Conservation (phyloP, 2,113 vertebrate species). For the Triplophysa rosa region DNA sequence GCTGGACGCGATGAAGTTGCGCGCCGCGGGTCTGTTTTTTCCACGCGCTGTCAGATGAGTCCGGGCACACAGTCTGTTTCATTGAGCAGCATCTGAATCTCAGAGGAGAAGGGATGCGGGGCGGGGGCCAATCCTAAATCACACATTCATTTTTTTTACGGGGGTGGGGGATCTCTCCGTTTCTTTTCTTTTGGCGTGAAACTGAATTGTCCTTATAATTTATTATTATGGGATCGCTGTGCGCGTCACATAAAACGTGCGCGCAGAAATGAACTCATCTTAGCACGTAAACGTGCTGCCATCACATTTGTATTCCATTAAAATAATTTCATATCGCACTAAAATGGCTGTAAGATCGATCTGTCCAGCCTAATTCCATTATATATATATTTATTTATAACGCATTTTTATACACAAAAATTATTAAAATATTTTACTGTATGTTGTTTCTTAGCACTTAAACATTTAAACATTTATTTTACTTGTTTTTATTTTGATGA, state of each 20-base stretch:
- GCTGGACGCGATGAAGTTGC: constrained; percentile 73
- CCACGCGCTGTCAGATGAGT: constrained; percentile 82
- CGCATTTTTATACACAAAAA: neutral
- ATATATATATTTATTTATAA: neutral
- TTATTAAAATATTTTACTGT: neutral
- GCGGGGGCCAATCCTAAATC: constrained; percentile 68
- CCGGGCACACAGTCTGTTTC: constrained; percentile 77
- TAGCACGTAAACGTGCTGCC: constrained; percentile 34
- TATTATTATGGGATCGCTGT: constrained; percentile 35
- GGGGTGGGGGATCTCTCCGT: constrained; percentile 61
- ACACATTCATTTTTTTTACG: constrained; percentile 62
- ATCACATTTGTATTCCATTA: constrained; percentile 37
- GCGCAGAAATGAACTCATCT: neutral
- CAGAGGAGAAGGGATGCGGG: constrained; percentile 70
- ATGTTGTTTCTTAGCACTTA: neutral
- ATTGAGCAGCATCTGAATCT: constrained; percentile 81
- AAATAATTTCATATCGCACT: neutral
- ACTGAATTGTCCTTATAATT: constrained; percentile 63
- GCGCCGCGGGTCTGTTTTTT: constrained; percentile 57
- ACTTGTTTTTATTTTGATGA: neutral
- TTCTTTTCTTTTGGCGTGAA: constrained; percentile 68
- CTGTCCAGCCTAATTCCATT: neutral
- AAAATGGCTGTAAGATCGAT: neutral
- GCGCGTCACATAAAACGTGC: neutral
- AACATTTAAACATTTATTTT: neutral